Conservation (phyloP, 2,888 invertebrate genomes). For the Acanthococcus lagerstroemiae region DNA sequence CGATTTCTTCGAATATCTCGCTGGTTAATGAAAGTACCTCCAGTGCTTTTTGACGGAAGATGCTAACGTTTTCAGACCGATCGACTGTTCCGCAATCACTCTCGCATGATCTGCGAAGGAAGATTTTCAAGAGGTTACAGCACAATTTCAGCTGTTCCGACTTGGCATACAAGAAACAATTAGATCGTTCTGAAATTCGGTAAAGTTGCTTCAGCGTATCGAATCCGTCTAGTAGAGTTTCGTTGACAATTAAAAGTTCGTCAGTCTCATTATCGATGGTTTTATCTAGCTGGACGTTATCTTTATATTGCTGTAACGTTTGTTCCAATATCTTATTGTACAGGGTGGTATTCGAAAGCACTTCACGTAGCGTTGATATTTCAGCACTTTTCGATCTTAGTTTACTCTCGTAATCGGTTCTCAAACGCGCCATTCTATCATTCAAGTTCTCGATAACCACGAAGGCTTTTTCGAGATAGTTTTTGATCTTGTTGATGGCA, state of each 20-base stretch:
- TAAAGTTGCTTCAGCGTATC: neutral
- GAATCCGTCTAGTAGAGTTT: slow-evolving; percentile 8
- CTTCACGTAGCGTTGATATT: slow-evolving; percentile 7
- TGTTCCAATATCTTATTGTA: slow-evolving; percentile 10
- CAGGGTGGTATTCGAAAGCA: neutral
- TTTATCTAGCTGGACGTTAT: slow-evolving; percentile 3
- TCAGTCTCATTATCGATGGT: neutral
- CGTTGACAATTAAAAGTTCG: neutral
- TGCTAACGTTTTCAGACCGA: too few species aligned
- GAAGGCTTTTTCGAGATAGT: slow-evolving; percentile 14
- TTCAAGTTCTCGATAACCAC: slow-evolving; percentile 11
- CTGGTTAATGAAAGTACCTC: neutral
- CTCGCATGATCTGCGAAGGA: too few species aligned
- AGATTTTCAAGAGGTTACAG: neutral
- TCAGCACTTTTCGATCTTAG: slow-evolving; percentile 13
- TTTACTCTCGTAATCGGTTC: neutral
- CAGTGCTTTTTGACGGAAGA: neutral
- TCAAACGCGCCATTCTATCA: slow-evolving; percentile 3
- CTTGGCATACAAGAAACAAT: slow-evolving; percentile 4
- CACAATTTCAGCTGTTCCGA: slow-evolving; percentile 1
- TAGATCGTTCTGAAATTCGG: neutral
- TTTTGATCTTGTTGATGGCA: neutral
- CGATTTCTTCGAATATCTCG: neutral
- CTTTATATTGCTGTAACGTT: slow-evolving; percentile 12
- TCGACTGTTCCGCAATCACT: too few species aligned